phyloP scores from a whole-genome alignment of 2,113 vertebrate genomes.

The Toxotes jaculatrix region DNA sequence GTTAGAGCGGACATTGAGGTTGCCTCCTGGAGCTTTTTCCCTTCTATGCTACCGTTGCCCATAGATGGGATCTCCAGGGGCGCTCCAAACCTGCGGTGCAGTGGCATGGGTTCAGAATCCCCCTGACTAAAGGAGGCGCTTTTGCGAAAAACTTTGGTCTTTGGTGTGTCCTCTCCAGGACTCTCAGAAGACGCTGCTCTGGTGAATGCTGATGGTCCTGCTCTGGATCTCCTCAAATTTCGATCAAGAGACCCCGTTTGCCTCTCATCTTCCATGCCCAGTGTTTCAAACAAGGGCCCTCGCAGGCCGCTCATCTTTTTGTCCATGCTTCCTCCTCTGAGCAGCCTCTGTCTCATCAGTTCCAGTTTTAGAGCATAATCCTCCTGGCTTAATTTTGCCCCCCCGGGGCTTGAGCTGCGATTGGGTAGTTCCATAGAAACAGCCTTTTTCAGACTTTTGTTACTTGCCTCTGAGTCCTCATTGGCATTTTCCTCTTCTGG shows the following conservation, averaged over 20 bases:
- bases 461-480: conserved; percentile 43
- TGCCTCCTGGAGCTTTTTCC: conserved; percentile 86
- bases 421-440: conserved; percentile 90
- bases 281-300: conserved; percentile 93
- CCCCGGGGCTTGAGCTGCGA: conserved; percentile 87
- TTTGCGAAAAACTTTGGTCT: conserved; percentile 87
- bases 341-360: conserved; percentile 92
- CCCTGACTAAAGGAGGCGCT: conserved; percentile 93
- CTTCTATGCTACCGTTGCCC: conserved; percentile 68
- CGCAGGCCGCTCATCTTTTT: conserved; percentile 94
- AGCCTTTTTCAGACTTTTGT: conserved; percentile 86
- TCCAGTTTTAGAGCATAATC: conserved; percentile 93
- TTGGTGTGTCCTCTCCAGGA: conserved; percentile 75
- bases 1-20: conserved; percentile 89
- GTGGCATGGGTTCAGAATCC: conserved; percentile 88
- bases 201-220: conserved; percentile 77
- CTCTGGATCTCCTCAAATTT: conserved; percentile 75
- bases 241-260: conserved; percentile 70
- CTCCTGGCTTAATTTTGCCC: conserved; percentile 86
- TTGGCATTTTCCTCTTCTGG: conserved; percentile 57
- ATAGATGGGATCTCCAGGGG: conserved; percentile 92
- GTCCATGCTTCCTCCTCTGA: conserved; percentile 86
- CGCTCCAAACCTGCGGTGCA: conserved; percentile 91
- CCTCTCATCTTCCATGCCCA: conserved; percentile 87
- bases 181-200: conserved; percentile 90